phyloP scores from a whole-genome alignment of 2,888 invertebrate species.

The Notodonta ziczac region DNA sequence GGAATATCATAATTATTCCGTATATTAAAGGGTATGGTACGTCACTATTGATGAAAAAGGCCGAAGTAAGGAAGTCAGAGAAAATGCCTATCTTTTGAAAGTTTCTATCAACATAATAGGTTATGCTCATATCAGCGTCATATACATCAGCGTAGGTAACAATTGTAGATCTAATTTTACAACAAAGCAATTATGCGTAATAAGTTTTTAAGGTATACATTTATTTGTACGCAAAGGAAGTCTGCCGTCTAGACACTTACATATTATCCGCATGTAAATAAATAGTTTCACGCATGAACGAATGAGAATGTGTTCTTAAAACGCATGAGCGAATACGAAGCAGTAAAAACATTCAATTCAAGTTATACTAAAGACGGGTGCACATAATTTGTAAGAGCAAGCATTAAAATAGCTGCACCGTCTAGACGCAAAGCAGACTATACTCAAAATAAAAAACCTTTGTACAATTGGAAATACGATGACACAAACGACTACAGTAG shows the following conservation, averaged over 20 bases:
- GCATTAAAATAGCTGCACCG: background rate
- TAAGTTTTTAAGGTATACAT: too few relatives aligned
- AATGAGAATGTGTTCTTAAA: constrained; percentile 9
- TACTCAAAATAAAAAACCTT: background rate
- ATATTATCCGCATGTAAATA: constrained; percentile 8
- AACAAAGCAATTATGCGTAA: too few relatives aligned
- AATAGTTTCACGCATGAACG: constrained; percentile 1
- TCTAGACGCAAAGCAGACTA: background rate
- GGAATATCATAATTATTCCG: too few relatives aligned
- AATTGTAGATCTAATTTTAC: too few relatives aligned
- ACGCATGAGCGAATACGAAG: constrained; percentile 1
- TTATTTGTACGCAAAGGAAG: background rate
- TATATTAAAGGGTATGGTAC: too few relatives aligned
- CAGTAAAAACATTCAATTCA: background rate
- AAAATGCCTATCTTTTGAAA: too few relatives aligned
- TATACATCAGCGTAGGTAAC: too few relatives aligned
- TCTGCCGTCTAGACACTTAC: background rate
- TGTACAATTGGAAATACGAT: background rate
- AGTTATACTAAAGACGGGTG: background rate
- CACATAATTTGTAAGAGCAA: background rate
- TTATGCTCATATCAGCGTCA: too few relatives aligned
- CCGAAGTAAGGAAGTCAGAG: too few relatives aligned
- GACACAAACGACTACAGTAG: background rate
- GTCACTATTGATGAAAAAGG: too few relatives aligned
- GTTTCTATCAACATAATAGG: too few relatives aligned